Conservation (phyloP, 2,888 invertebrate species). For the Byasa hedistus region DNA sequence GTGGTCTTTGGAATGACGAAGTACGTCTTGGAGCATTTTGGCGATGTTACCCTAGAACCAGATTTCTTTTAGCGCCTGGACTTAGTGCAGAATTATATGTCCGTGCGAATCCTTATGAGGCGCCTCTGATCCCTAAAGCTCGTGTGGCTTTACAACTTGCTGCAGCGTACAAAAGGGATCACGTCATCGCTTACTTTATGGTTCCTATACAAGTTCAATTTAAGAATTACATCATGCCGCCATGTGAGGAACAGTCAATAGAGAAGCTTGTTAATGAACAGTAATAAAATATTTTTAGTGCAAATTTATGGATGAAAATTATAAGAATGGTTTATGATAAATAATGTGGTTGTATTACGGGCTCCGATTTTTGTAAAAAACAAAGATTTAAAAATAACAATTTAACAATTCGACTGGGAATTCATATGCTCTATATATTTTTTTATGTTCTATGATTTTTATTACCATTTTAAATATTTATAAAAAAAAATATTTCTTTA, state of each 20-base stretch:
- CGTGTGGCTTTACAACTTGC: constrained; percentile 51
- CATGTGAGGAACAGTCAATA: constrained; percentile 6
- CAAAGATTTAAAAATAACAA: neutral
- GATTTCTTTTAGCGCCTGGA: constrained; percentile 57
- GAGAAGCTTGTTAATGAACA: constrained; percentile 7
- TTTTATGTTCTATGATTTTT: no score
- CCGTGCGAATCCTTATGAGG: constrained; percentile 47
- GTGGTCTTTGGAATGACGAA: constrained; percentile 54
- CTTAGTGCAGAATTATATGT: constrained; percentile 46
- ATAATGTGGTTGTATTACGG: no score
- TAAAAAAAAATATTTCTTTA: no score
- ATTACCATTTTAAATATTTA: no score
- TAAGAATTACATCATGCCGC: constrained; percentile 42
- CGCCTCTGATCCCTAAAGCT: constrained; percentile 43
- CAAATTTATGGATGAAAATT: neutral
- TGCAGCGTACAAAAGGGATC: constrained; percentile 55
- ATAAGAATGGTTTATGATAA: neutral
- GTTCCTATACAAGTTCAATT: constrained; percentile 56
- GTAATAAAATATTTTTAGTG: neutral
- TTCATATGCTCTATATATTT: no score
- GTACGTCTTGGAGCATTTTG: constrained; percentile 57
- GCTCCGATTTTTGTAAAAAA: neutral
- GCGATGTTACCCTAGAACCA: constrained; percentile 54
- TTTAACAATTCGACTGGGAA: no score
- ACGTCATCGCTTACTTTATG: constrained; percentile 52